Evolutionary conservation across 2,888 invertebrate genomes (phyloP).

Genomic region (Drosophila cognata): DNA sequence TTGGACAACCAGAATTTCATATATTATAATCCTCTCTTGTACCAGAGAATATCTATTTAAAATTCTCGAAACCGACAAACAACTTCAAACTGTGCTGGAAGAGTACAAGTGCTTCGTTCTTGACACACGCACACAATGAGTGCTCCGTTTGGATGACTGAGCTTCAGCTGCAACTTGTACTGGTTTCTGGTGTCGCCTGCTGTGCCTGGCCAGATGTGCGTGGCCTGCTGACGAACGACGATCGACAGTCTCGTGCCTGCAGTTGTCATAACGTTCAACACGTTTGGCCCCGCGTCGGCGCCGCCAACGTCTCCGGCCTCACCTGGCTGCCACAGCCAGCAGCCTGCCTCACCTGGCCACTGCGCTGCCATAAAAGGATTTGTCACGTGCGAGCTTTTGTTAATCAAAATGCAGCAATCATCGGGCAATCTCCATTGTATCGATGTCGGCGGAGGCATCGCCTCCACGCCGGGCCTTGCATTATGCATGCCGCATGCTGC

Average conservation of each 20-base stretch:
- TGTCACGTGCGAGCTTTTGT: conserved; percentile 85
- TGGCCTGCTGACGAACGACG: conserved; percentile 10
- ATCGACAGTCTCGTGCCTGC: conserved; percentile 69
- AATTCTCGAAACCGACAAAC: not conserved
- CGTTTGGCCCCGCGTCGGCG: conserved; percentile 67
- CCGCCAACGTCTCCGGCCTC: conserved; percentile 21
- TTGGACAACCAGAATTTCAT: too few species aligned
- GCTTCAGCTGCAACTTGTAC: conserved; percentile 40
- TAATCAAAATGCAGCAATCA: conserved; percentile 84
- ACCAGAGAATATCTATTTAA: not conserved
- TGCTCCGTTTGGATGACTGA: conserved; percentile 14
- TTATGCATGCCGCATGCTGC: conserved; percentile 69
- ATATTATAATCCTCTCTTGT: not conserved
- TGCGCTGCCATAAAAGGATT: conserved; percentile 84
- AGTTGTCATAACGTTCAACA: conserved; percentile 82
- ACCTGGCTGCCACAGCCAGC: not conserved
- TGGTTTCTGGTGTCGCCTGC: conserved; percentile 59
- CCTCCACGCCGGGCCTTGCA: conserved; percentile 55
- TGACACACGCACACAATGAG: not conserved
- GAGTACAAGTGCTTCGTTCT: conserved; percentile 55
- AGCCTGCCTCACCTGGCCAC: conserved; percentile 13
- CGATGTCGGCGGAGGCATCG: conserved; percentile 53
- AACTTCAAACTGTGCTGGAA: not conserved
- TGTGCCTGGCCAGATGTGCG: conserved; percentile 69
- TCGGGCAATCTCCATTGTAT: conserved; percentile 77